Conservation (phyloP, 2,113 vertebrate genomes). For the Bujurquina vittata region DNA sequence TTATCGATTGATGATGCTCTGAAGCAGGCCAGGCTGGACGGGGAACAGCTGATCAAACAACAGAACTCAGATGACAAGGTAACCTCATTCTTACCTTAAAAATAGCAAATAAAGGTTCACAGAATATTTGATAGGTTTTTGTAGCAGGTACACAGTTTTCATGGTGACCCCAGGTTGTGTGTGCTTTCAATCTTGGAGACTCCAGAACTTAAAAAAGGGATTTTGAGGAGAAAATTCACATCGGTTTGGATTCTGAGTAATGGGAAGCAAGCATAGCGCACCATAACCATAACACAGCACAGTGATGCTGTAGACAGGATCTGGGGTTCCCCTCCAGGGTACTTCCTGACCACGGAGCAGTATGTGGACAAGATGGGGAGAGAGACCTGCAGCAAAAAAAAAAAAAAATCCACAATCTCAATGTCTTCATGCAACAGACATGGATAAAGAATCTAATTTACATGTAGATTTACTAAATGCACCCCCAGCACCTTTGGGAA, state of each 20-base stretch:
- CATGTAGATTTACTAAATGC: not conserved
- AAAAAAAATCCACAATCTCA: too few relatives aligned
- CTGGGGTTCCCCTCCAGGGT: not conserved
- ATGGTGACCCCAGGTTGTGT: not conserved
- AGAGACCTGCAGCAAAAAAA: not conserved
- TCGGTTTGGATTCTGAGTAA: not conserved
- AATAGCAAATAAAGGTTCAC: too few relatives aligned
- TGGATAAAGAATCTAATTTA: not conserved
- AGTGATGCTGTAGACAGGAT: not conserved
- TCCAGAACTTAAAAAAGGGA: not conserved
- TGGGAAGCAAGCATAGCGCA: too few relatives aligned
- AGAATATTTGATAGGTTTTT: too few relatives aligned
- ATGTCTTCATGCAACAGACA: not conserved
- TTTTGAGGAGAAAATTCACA: not conserved
- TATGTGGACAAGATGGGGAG: not conserved
- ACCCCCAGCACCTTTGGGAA: not conserved
- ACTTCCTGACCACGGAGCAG: not conserved
- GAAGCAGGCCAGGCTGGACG: conserved; percentile 71
- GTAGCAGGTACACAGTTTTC: not conserved
- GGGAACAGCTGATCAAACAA: not conserved
- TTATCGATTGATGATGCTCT: conserved; percentile 82
- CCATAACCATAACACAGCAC: not conserved
- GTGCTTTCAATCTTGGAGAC: not conserved
- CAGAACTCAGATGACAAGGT: conserved; percentile 46
- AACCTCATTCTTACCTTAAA: not conserved